Base-by-base conservation (phyloP, 2,113 vertebrate genomes). In the Mystacornis crossleyi region DNA sequence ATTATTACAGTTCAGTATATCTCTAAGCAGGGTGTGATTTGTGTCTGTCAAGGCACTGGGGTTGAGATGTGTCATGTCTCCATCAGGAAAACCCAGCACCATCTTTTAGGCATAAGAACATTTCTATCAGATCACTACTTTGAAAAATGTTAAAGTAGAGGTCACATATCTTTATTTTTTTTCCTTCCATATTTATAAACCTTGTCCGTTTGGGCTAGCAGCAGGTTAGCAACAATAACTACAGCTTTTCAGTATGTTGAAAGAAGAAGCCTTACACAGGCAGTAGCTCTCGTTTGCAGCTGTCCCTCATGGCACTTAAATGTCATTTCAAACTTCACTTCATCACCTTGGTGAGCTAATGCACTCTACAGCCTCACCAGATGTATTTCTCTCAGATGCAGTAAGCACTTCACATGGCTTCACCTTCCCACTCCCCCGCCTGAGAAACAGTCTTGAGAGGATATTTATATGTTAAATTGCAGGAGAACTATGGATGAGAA, bases 241-340 rank as follows among this genome's bases (percentile, higher is more conserved):
- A 75, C 88, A 93, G 34, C 66, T 86, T 93, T 91, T 86, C 58
- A 73, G 33, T 73, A 71, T 36, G 58, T 51, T 70, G 79, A 93
- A 96, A 87, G 57, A 73, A 79, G 94, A 95, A 93, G 4, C 18
- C 36, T 57, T 84, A 78, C 48, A 60, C 24, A 87, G 42, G 40
- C 62, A 89, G 90, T 91, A 91, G 85, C 47, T 90, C 53, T 91
- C 26, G 2, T 86, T 87, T 88, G 78, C 81, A 81, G 36, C 66
- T 2, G 2, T 95, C 78, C 79, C 84, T 95, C 47, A 85, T 12
- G 79, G 85, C 85, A 93, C 85, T 93, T 91, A 88, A 91, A 93
- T 93, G 87, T 83, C 79, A 67, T 94, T 96, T 97, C 87, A 97
- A 93, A 93, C 85, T 92, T 95, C 89, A 90, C 87, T 91, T 94